Base-by-base conservation (phyloP, 2,797 vertebrate species). In the Xiphophorus birchmanni region DNA sequence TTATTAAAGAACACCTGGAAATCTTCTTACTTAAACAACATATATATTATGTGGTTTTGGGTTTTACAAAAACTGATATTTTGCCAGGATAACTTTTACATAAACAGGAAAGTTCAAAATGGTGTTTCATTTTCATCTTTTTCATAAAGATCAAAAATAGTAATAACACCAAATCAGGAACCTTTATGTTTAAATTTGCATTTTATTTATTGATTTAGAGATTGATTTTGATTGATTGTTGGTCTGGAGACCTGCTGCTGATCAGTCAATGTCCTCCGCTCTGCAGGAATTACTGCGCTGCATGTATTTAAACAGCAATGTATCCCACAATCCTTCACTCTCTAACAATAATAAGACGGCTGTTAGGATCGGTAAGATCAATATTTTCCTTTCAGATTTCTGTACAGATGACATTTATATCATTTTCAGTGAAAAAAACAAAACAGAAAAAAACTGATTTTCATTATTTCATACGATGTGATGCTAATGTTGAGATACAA, bases 301-400 rank as follows among this genome's bases (percentile, higher is more conserved):
- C 72, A 17, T 44, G n/a, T 72, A 69, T 80, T 80, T 52, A 85
- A 63, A 75, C 76, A 67, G 67, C 2, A 52, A 77, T 2, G 11
- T 11, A 73, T 82, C 47, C 50, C 74, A 29, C 76, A 63, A 17
- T 82, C 40, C 45, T 74, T 65, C 40, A 4, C 5, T 54, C 83
- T 76, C 47, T 71, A 83, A 75, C 87, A 82, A 88, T 65, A 83
- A 91, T 77, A 78, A 5, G 40, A 82, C 65, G 75, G 56, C 80
- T 74, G 76, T 80, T 23, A 0, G 76, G 47, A 65, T 80, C 40
- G 74, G 74, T 23, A 2, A 23, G 10, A 86, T 88, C 85, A 79
- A 87, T 88, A 91, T 84, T 89, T 80, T 58, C 72, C 71, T 47
- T 79, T 80, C 81, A 23, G 73, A 45, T 74, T 6, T 15, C 56